phyloP scores from a whole-genome alignment of 2,113 vertebrate genomes.

The Odontesthes bonariensis region DNA sequence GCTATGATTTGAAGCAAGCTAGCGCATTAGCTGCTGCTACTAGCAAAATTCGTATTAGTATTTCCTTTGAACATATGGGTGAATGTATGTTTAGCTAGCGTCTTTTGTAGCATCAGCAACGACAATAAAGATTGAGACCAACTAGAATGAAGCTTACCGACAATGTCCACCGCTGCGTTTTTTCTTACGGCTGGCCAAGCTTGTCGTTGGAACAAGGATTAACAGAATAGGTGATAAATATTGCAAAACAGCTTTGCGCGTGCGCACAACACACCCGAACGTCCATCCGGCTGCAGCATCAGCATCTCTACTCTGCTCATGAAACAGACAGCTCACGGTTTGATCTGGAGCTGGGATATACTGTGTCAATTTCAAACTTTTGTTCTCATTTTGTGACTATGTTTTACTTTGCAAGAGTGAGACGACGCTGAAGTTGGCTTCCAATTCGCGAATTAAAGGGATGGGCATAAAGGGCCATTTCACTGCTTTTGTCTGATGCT shows the following conservation, averaged over 20 bases:
- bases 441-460: too few species aligned
- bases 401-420: too few species aligned
- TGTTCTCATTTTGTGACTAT: too few species aligned
- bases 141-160: not conserved
- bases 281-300: slow-evolving; percentile 51
- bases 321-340: not conserved
- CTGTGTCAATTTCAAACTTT: too few species aligned
- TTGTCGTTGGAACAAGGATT: not conserved
- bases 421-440: too few species aligned
- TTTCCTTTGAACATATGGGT: not conserved
- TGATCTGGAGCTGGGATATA: too few species aligned
- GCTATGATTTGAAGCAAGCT: not conserved
- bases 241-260: slow-evolving; percentile 35
- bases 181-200: not conserved
- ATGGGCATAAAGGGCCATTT: too few species aligned
- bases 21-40: slow-evolving; percentile 35
- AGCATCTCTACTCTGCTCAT: not conserved
- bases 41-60: slow-evolving; percentile 6
- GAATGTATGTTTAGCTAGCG: not conserved
- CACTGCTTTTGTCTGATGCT: too few species aligned
- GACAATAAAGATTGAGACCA: not conserved
- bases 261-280: slow-evolving; percentile 30
- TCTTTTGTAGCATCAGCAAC: not conserved
- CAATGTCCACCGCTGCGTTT: slow-evolving; percentile 27
- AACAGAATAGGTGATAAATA: slow-evolving; percentile 41